Evolutionary conservation across 2,113 vertebrate genomes (phyloP), one percentile per base, ranked within the genome.

Genomic region (Agelaius phoeniceus): DNA sequence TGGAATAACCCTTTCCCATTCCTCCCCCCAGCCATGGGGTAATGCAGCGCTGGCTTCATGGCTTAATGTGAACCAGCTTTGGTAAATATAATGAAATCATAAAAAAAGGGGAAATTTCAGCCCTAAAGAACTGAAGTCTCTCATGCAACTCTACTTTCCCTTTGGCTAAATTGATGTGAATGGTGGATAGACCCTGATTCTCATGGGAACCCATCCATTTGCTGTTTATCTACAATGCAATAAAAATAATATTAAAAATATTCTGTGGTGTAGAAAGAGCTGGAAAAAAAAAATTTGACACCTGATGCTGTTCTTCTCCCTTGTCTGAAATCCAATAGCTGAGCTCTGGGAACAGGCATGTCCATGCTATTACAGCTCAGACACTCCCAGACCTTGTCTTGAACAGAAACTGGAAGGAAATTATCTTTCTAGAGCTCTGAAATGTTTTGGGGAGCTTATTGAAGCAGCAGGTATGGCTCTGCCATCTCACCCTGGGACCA

Each of bases 161-260:
- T 43, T 79, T 57, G 23, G 74, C 67, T 51, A 46, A 83, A 54
- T 41, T 49, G 74, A 49, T 17, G 3, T 18, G 54, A 87, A 24
- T 1, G 1, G 89, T 85, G 87, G 71, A 54, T 21, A 37, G 84
- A 65, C 55, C 43, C 68, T 20, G 65, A 80, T 95, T 95, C 94
- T 91, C 95, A 95, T 91, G 96, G 89, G 95, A 97, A 97, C 82
- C 39, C 19, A 3, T 77, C 79, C 66, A 24, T 46, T 89, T 62
- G 49, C 69, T 95, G 72, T 88, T 96, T 94, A 94, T 94, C 94
- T 94, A 49, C 71, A 94, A 20, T 12, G 72, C 69, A 95, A 95
- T 96, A 54, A 52, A 52, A 52, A 52, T 28, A 52, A 52, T 52
- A 52, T 52, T 52, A 28, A 52, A 49, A 52, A 52, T 52, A 28